phyloP scores from a whole-genome alignment of 2,113 vertebrate genomes.

The Fulmarus glacialis region DNA sequence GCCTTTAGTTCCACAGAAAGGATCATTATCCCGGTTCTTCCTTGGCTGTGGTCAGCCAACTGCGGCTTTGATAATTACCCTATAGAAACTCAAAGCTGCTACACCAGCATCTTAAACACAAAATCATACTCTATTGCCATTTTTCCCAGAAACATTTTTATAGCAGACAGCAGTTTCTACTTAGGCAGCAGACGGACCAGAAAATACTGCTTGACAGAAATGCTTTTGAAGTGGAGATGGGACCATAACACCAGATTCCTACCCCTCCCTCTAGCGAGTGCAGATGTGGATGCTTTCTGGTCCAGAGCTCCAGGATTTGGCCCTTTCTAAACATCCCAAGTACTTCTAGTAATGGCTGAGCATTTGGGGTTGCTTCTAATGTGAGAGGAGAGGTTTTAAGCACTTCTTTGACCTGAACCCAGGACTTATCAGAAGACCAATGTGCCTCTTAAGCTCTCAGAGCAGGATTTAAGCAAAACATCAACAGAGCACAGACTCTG shows the following conservation, averaged over 20 bases:
- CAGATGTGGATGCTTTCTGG: background rate
- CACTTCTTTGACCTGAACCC: background rate
- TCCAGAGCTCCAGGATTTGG: background rate
- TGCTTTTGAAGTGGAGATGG: constrained; percentile 17
- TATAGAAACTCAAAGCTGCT: background rate
- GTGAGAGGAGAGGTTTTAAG: background rate
- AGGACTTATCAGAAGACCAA: background rate
- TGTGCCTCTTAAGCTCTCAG: fast-evolving
- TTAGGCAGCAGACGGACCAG: constrained; percentile 21
- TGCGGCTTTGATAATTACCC: background rate
- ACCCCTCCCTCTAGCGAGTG: background rate
- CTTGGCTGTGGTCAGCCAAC: background rate
- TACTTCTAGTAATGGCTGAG: background rate
- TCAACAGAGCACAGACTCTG: fast-evolving
- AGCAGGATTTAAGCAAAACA: background rate
- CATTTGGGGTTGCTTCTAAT: background rate
- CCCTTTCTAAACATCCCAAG: background rate
- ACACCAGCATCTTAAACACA: constrained; percentile 3
- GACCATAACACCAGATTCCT: background rate
- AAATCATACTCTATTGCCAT: background rate
- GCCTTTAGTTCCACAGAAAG: background rate
- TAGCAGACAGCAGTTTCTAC: constrained; percentile 20
- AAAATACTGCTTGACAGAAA: constrained; percentile 1
- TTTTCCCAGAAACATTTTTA: background rate
- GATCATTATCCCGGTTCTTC: background rate